phyloP scores from a whole-genome alignment of 2,113 vertebrate genomes.

The Petaurus breviceps region DNA sequence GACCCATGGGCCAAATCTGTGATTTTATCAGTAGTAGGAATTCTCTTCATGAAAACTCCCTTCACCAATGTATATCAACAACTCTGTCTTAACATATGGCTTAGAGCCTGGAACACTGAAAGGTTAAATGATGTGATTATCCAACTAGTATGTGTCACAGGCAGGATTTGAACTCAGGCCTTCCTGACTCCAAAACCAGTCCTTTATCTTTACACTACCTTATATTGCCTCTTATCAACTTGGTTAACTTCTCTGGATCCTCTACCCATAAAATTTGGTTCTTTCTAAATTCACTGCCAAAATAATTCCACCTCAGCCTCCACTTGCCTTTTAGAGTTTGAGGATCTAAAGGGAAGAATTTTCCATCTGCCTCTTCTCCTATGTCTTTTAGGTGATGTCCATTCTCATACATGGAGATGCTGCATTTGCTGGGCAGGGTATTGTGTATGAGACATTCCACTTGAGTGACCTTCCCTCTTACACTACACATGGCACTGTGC shows the following conservation, averaged over 20 bases:
- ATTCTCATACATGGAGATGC: constrained; percentile 95
- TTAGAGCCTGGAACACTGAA: background rate
- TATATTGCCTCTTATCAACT: background rate
- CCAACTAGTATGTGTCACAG: background rate
- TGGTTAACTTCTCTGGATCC: background rate
- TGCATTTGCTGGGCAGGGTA: constrained; percentile 95
- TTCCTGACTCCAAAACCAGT: background rate
- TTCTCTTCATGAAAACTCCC: background rate
- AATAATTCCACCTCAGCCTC: background rate
- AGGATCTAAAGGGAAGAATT: accelerated
- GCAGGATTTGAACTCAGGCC: background rate
- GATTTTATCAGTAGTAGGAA: background rate
- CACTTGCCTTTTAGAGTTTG: background rate
- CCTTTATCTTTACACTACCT: background rate
- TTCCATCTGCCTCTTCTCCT: background rate
- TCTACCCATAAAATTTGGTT: background rate
- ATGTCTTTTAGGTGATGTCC: constrained; percentile 91
- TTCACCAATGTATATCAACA: background rate
- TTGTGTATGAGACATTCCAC: constrained; percentile 97
- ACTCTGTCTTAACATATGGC: background rate
- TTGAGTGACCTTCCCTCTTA: constrained; percentile 96
- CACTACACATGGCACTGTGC: constrained; percentile 94
- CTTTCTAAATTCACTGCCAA: background rate
- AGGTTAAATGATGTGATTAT: background rate
- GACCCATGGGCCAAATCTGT: background rate